Percentiles rank a stretch among this genome's conserved stretches.
These are phyloP conservation scores for Platerodrilus igneus DNA, from an alignment of 2,888 invertebrate genomes.

Conservation along the genomic window DNA sequence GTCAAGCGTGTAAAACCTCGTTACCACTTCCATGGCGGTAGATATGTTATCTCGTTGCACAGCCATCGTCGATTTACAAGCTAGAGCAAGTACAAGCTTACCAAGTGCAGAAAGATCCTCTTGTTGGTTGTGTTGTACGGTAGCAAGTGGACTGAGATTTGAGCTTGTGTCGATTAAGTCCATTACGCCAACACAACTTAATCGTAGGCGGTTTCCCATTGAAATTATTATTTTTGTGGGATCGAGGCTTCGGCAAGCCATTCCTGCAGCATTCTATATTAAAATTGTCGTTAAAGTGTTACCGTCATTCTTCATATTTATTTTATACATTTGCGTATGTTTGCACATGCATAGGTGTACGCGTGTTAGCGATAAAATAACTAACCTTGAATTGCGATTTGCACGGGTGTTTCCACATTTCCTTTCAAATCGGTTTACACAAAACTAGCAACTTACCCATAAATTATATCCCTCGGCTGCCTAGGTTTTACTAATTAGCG, in stretches of 20 bases:
- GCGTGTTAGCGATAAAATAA: too few species aligned
- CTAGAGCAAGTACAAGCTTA: constrained; percentile 83
- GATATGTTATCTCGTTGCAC: constrained; percentile 82
- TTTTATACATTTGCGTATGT: too few species aligned
- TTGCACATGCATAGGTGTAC: too few species aligned
- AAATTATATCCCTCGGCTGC: too few species aligned
- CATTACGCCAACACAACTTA: constrained; percentile 76
- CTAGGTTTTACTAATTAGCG: too few species aligned
- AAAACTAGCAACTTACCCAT: too few species aligned
- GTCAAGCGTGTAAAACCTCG: constrained; percentile 88
- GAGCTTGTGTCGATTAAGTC: constrained; percentile 73
- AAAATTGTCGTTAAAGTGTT: too few species aligned
- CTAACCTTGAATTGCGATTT: too few species aligned
- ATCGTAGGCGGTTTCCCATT: constrained; percentile 58
- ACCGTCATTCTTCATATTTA: too few species aligned
- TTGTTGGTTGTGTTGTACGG: constrained; percentile 72
- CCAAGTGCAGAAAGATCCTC: constrained; percentile 92
- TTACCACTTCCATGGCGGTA: constrained; percentile 83
- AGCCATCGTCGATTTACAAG: constrained; percentile 88
- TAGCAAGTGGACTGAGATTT: constrained; percentile 55
- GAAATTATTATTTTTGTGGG: constrained; percentile 80
- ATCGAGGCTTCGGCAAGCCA: constrained; percentile 81
- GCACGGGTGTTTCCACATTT: too few species aligned
- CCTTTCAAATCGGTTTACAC: too few species aligned
- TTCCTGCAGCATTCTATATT: too few species aligned